Percentiles rank a stretch among this genome's conserved stretches.
phyloP scores from a whole-genome alignment of 2,888 invertebrate genomes.

The Apocheima hispidaria region DNA sequence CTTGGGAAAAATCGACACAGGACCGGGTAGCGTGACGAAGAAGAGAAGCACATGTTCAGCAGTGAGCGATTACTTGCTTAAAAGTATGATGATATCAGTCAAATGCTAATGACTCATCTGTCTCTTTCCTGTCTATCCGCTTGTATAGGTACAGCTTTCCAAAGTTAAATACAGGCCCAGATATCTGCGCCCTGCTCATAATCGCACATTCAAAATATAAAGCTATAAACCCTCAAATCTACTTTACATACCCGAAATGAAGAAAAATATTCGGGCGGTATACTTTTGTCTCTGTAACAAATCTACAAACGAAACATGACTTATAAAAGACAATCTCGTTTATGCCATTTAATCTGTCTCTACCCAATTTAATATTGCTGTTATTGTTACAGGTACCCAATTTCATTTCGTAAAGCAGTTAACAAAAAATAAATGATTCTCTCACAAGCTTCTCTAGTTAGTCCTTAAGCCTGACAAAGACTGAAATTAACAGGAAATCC shows the following conservation, averaged over 20 bases:
- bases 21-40: no score
- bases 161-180: slow-evolving; percentile 24
- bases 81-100: no score
- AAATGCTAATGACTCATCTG: no score
- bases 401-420: slow-evolving; percentile 21
- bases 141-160: slow-evolving; percentile 24
- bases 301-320: slow-evolving; percentile 18
- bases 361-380: slow-evolving; percentile 29
- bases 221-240: slow-evolving; percentile 3
- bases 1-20: no score
- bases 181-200: slow-evolving; percentile 1
- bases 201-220: slow-evolving; percentile 10
- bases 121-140: no score
- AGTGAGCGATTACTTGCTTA: no score
- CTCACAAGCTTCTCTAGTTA: slow-evolving; percentile 26
- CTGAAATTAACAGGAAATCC: slow-evolving; percentile 34
- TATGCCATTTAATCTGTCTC: slow-evolving; percentile 24
- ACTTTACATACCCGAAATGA: slow-evolving; percentile 2
- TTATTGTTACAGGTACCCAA: slow-evolving; percentile 29
- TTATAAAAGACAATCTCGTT: slow-evolving; percentile 28
- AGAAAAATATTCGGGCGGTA: not conserved
- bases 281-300: slow-evolving; percentile 10
- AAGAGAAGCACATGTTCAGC: no score
- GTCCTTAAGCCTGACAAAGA: slow-evolving; percentile 41
- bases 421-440: slow-evolving; percentile 25